Percentiles rank a stretch among this genome's conserved stretches.
Conservation (phyloP, 2,797 vertebrate genomes). For the Acanthornis magna region DNA sequence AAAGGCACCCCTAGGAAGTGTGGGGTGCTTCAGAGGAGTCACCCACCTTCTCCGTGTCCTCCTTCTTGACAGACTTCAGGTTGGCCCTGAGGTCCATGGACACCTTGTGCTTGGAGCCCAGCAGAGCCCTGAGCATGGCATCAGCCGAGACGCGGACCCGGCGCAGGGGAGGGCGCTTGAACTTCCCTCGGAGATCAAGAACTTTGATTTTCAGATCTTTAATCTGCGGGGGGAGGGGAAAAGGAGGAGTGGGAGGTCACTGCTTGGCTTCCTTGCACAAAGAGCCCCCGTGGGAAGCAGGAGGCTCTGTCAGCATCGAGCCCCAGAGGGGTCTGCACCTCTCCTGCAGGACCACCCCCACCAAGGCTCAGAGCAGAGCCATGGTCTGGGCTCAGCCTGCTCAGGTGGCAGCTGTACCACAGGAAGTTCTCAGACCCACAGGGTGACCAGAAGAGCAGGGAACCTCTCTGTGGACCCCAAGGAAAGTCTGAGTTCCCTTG, state of each 20-base stretch:
- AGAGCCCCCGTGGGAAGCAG: background rate
- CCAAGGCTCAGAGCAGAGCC: background rate
- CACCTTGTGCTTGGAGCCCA: slow-evolving; percentile 98
- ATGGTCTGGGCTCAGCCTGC: background rate
- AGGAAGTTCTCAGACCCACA: background rate
- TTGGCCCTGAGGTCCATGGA: slow-evolving; percentile 95
- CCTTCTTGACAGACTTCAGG: slow-evolving; percentile 97
- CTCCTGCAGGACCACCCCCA: background rate
- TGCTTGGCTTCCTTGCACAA: background rate
- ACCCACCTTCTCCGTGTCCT: slow-evolving; percentile 94
- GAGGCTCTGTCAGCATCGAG: rapidly evolving
- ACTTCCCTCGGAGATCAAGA: slow-evolving; percentile 92
- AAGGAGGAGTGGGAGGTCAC: background rate
- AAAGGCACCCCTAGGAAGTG: background rate
- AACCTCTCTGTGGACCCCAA: background rate
- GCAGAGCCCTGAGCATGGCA: slow-evolving; percentile 92
- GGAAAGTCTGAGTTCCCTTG: background rate
- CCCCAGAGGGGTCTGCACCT: background rate
- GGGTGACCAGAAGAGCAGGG: background rate
- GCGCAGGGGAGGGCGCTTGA: slow-evolving; percentile 89
- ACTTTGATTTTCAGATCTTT: slow-evolving; percentile 96
- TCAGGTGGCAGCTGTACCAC: background rate
- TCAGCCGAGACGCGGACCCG: slow-evolving; percentile 92
- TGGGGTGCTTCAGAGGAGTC: background rate
- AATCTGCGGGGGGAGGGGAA: slow-evolving; percentile 77